Evolutionary conservation across 2,888 invertebrate genomes (phyloP), one percentile per base, ranked within the genome.

Genomic region (Conus canariensis): DNA sequence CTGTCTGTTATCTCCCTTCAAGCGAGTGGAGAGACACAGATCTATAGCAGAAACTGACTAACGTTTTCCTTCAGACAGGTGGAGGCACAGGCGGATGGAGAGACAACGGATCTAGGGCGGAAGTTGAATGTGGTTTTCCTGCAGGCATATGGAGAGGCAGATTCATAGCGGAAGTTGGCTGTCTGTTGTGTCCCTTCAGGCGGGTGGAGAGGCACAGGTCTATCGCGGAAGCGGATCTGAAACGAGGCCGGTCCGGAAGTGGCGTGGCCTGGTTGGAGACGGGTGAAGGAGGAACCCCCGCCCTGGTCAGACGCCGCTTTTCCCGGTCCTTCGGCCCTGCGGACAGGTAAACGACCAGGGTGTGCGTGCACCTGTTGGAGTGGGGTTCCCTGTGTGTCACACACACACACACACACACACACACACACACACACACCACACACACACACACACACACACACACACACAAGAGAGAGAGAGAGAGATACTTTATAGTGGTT

Each of bases 211-310:
- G 91, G 12, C 89, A 90, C 74, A 74, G 86, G 14, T 91, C 91
- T 1, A 19, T 91, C 58, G 91, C 90, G 4, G 91, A 92, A 59
- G 64, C 88, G 4, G 91, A 91, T 59, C n/a, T 86, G n/a, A 90
- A 87, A 82, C 86, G 90, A n/a, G 82, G 88, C n/a, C 74, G 90
- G 60, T 90, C 91, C 6, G 90, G 82, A 70, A 90, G 88, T 19
- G 19, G 90, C 60, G 88, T 88, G 87, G 70, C 90, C 3, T 90
- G 90, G 74, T 85, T 64, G 90, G 90, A 58, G 83, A 67, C 89
- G 7, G 85, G 89, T 8, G 56, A 58, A 12, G 85, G 85, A 19
- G 89, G 85, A 19, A 74, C 89, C 25, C 85, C 85, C 74, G 89
- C 89, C 19, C 85, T 85, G 12, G 60, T 89, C 89, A 70, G 74